phyloP scores from a whole-genome alignment of 2,888 invertebrate genomes.

The Tenthredo scrophulariae region DNA sequence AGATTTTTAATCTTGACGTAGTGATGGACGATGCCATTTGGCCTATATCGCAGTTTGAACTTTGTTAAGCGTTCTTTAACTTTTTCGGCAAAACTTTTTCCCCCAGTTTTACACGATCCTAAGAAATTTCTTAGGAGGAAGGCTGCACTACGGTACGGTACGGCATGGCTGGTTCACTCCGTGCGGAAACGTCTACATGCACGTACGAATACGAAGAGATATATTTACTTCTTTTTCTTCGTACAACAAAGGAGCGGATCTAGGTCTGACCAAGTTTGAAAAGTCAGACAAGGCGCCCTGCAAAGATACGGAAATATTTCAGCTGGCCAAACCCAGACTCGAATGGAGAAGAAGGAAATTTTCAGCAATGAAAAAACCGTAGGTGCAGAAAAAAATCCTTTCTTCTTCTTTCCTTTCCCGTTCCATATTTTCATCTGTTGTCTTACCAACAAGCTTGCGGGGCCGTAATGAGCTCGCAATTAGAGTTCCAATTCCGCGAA shows the following conservation, averaged over 20 bases:
- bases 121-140: constrained; percentile 1
- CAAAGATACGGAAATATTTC: not conserved
- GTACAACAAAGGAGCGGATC: constrained; percentile 22
- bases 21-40: constrained; percentile 21
- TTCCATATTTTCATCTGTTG: not conserved
- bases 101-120: not conserved
- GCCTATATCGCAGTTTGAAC: constrained; percentile 20
- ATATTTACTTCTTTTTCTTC: not conserved
- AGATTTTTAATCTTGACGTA: constrained; percentile 16
- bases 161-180: constrained; percentile 11
- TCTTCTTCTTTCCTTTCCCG: not conserved
- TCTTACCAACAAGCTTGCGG: not conserved
- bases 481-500: not conserved
- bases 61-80: constrained; percentile 42
- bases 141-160: not conserved
- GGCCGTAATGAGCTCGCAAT: not conserved
- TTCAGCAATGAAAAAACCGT: not conserved
- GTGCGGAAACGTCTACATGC: constrained; percentile 27
- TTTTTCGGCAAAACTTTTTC: not conserved
- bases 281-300: not conserved
- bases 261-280: constrained; percentile 26
- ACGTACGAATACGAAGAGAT: constrained; percentile 15
- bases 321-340: not conserved
- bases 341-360: not conserved
- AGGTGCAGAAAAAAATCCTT: not conserved